Base-by-base conservation (phyloP, 1,140 invertebrate species). In the Tetranychus cinnabarinus region DNA sequence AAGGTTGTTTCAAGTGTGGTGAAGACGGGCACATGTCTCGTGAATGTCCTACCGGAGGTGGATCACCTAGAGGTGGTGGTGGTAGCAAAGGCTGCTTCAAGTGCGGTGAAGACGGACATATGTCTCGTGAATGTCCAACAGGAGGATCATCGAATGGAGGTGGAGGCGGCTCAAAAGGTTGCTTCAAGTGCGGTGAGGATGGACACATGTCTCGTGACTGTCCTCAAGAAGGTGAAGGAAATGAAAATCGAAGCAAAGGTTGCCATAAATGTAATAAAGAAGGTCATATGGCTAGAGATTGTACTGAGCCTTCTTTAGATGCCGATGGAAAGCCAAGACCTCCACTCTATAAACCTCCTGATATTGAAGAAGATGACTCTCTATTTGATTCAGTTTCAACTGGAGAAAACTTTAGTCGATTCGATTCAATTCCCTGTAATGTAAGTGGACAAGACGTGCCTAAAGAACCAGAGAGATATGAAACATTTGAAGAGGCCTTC, bases 321-420 rank as follows among this genome's bases (percentile, higher is more conserved):
- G 66, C 60, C 39, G 60, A 56, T 34, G 60, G 60, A 1, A 61
- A 61, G 31, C 60, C 60, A 2, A 33, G 36, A 46, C 10, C 60
- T 34, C 60, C 60, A 8, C 1, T 39, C 13, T 96, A 96, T 65
- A 79, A 91, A 58, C 90, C 91, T 0, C 81, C 82, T 0, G 83
- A 88, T 37, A 77, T 82, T 0, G 76, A 77, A 3, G 74, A 77
- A 1, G 79, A 85, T 1, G 48, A 50, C 1, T 12, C 13, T 1
- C 88, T 88, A 66, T 42, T 6, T 42, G 76, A 75, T 50, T 80
- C 78, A 36, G 84, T 86, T 6, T 75, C 78, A 2, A 77, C 77
- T 7, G 90, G 90, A 0, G 87, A 89, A 7, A 92, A 96, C 70
- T 95, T 95, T 70, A 77, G 81, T 42, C 86, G 88, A 65, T 90